These are phyloP conservation scores for Drosophila aff. DNA, from an alignment of 1,140 invertebrate species.

Conservation along the genomic window DNA sequence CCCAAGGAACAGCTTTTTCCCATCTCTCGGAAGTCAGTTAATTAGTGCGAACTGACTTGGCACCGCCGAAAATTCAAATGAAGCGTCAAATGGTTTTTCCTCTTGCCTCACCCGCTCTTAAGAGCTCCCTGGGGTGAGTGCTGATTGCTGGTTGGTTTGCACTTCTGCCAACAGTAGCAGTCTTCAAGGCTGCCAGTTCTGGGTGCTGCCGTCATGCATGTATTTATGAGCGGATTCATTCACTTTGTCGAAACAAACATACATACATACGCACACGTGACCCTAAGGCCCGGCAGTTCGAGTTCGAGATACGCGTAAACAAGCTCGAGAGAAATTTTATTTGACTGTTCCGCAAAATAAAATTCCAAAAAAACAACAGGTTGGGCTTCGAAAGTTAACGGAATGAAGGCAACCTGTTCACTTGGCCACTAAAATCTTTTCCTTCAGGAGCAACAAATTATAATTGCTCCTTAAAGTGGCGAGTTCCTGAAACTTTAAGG, in stretches of 20 bases:
- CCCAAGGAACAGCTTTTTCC: background rate
- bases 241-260: constrained; percentile 16
- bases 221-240: constrained; percentile 59
- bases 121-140: constrained; percentile 13
- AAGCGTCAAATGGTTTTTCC: constrained; percentile 36
- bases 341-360: constrained; percentile 68
- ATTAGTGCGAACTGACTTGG: constrained; percentile 46
- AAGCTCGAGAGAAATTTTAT: constrained; percentile 55
- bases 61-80: constrained; percentile 42
- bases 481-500: background rate
- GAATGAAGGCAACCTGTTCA: background rate
- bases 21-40: constrained; percentile 21
- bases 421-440: constrained; percentile 2
- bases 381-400: background rate
- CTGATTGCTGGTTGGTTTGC: constrained; percentile 2
- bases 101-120: background rate
- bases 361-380: constrained; percentile 50
- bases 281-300: constrained; percentile 23
- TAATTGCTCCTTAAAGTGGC: constrained; percentile 1
- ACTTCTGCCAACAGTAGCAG: constrained; percentile 7
- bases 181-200: background rate
- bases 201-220: constrained; percentile 18
- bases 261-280: constrained; percentile 19
- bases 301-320: constrained; percentile 42
- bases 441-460: constrained; percentile 20